These are phyloP conservation scores for Liparis tanakae DNA, from an alignment of 2,797 vertebrate species.

Conservation along the genomic window DNA sequence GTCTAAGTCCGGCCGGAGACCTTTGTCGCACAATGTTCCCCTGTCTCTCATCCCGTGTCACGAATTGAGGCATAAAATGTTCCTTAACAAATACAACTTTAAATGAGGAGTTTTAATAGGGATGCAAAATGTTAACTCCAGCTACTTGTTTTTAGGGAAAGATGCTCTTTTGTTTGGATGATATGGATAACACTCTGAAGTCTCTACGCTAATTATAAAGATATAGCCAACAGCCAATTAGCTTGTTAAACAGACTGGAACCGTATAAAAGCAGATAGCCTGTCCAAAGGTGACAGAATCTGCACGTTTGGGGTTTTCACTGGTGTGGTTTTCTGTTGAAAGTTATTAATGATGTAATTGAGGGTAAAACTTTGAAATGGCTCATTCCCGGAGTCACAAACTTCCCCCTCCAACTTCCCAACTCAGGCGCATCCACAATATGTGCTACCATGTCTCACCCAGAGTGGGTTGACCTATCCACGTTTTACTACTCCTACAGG, in stretches of 20 bases:
- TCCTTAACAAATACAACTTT: background rate
- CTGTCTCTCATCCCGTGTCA: background rate
- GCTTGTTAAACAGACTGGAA: background rate
- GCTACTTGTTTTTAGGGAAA: background rate
- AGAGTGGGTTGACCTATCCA: background rate
- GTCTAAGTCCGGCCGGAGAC: background rate
- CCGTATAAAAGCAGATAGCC: background rate
- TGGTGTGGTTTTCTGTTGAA: background rate
- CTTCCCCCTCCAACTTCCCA: no score
- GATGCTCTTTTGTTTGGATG: background rate
- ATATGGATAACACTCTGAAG: background rate
- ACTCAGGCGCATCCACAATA: background rate
- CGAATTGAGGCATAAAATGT: no score
- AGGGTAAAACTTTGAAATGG: background rate
- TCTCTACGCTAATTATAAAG: background rate
- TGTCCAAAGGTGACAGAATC: background rate
- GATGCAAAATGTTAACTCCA: background rate
- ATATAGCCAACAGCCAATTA: background rate
- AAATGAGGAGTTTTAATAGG: background rate
- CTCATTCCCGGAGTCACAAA: background rate
- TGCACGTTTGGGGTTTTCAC: background rate
- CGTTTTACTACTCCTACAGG: slow-evolving; percentile 9
- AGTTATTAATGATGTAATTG: background rate
- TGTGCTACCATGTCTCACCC: background rate
- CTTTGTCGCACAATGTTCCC: background rate